A percentile compares a stretch with the other conserved stretches of the same genome.
These are phyloP conservation scores for Nannoperca obscura DNA, from an alignment of 2,797 vertebrate genomes.

Conservation along the genomic window DNA sequence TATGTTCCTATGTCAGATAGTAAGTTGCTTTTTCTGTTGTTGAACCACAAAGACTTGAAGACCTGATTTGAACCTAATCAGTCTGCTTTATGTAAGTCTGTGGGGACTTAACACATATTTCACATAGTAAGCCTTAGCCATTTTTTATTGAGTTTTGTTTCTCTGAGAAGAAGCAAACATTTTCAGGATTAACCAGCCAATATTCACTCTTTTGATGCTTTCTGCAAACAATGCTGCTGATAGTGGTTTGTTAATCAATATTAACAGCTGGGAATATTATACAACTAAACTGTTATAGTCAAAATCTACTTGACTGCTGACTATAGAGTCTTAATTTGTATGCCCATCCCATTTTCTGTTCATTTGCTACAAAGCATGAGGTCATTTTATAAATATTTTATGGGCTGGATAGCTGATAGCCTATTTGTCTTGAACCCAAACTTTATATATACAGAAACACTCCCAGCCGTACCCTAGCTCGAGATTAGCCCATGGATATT, in stretches of 20 bases:
- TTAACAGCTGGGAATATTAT: background rate
- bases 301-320: too few species aligned
- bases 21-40: conserved; percentile 1
- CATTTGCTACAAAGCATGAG: conserved; percentile 62
- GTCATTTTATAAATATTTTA: conserved; percentile 76
- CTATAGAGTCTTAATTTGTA: background rate
- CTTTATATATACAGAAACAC: conserved; percentile 49
- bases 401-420: conserved; percentile 54
- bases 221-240: background rate
- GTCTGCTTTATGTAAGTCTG: background rate
- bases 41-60: background rate
- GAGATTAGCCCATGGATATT: conserved; percentile 52
- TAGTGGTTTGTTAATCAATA: background rate
- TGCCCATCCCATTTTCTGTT: conserved; percentile 45
- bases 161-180: background rate
- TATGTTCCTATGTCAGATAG: background rate
- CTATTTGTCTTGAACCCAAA: conserved; percentile 64
- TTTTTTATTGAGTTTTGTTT: background rate
- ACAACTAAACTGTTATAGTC: background rate
- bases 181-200: background rate
- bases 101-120: background rate
- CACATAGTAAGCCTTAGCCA: background rate
- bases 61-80: background rate
- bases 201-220: background rate
- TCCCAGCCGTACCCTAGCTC: conserved; percentile 15